Percentiles rank a stretch among this genome's conserved stretches.
Evolutionary conservation across 2,113 vertebrate species (phyloP).

Genomic region (pig (Sus scrofa)): DNA sequence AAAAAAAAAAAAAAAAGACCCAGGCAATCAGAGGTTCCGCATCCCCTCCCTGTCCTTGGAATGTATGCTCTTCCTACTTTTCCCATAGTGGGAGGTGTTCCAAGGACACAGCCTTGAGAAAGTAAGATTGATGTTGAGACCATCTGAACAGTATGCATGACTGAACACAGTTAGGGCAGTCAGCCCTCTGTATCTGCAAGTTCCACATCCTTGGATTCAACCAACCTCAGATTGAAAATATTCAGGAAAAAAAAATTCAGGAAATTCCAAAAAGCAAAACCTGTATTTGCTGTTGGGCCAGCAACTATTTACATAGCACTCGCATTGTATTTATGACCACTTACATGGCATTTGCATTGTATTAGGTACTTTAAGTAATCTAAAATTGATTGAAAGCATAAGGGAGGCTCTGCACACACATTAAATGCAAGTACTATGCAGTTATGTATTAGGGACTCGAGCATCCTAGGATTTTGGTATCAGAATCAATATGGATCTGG

Average conservation of each 20-base stretch:
- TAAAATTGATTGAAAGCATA: background rate
- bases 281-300: background rate
- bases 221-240: background rate
- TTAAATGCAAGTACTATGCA: background rate
- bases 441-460: background rate
- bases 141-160: background rate
- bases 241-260: background rate
- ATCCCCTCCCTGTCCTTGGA: background rate
- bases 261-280: background rate
- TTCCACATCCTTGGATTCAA: background rate
- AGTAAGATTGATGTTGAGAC: background rate
- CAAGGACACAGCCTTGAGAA: background rate
- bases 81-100: background rate
- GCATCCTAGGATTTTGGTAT: background rate
- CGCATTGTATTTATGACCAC: background rate
- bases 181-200: background rate
- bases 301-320: background rate
- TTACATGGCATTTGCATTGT: background rate
- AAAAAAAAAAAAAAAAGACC: too few species aligned
- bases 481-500: background rate
- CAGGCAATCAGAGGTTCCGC: background rate
- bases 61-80: background rate
- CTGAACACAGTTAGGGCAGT: background rate
- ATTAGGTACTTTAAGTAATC: background rate
- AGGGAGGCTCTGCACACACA: background rate